A percentile compares a stretch with the other conserved stretches of the same genome.
Conservation (phyloP, 2,888 invertebrate genomes). For the Epistrophe eligans region DNA sequence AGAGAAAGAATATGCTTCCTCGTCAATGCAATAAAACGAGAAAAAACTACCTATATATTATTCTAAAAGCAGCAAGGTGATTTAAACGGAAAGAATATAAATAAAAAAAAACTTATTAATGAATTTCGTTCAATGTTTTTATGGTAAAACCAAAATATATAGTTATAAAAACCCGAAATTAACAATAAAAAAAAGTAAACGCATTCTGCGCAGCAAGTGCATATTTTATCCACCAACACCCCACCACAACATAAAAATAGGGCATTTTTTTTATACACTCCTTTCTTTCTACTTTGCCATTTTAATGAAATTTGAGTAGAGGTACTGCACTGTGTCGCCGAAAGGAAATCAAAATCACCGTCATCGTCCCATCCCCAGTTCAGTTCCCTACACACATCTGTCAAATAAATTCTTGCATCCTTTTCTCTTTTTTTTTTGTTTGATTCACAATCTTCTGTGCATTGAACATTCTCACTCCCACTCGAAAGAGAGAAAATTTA, state of each 20-base stretch:
- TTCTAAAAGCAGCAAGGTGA: conserved; percentile 57
- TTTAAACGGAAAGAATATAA: conserved; percentile 26
- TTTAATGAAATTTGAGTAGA: conserved; percentile 69
- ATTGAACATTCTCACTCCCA: conserved; percentile 40
- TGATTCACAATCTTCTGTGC: conserved; percentile 11
- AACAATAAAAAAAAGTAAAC: conserved; percentile 11
- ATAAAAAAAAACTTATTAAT: conserved; percentile 40
- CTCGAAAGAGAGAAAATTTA: conserved; percentile 26
- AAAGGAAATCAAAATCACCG: conserved; percentile 61
- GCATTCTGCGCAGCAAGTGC: conserved; percentile 49
- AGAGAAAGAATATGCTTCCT: conserved; percentile 44
- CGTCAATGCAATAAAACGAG: conserved; percentile 57
- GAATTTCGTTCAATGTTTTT: conserved; percentile 8
- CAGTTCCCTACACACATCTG: conserved; percentile 57
- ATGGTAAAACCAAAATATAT: not conserved
- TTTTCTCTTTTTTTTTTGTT: conserved; percentile 45
- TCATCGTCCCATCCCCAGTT: conserved; percentile 22
- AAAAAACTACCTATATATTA: conserved; percentile 25
- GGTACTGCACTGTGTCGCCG: conserved; percentile 56
- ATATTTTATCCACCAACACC: conserved; percentile 9
- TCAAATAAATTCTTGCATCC: conserved; percentile 65
- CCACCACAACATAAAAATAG: conserved; percentile 26
- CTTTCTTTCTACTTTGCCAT: conserved; percentile 32
- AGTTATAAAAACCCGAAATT: conserved; percentile 3
- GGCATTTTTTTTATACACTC: conserved; percentile 50